Conservation (phyloP, 2,797 vertebrate genomes). For the Clarias fuscus region DNA sequence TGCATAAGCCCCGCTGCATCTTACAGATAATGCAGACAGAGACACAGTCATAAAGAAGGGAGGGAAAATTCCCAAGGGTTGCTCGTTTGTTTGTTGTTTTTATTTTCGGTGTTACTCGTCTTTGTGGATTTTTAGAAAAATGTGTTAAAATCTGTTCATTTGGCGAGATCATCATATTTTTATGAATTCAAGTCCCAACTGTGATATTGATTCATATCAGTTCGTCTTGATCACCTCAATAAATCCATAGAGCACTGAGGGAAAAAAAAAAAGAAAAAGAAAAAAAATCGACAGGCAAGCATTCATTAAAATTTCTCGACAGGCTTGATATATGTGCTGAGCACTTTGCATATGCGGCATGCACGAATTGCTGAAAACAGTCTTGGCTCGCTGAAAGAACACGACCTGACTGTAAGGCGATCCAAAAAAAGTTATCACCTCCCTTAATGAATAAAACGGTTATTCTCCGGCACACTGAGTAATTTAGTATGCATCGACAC, state of each 20-base stretch:
- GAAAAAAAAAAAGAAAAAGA: neutral
- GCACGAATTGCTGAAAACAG: conserved; percentile 44
- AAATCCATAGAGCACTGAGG: neutral
- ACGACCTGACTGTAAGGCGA: conserved; percentile 51
- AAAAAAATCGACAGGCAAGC: conserved; percentile 25
- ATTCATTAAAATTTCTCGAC: conserved; percentile 47
- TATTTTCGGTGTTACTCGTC: neutral
- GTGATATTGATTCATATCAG: neutral
- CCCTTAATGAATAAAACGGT: conserved; percentile 55
- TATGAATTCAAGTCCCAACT: neutral
- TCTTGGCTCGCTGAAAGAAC: conserved; percentile 50
- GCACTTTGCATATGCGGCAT: conserved; percentile 51
- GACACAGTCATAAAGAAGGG: neutral
- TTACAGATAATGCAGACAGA: conserved; percentile 25
- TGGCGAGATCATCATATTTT: neutral
- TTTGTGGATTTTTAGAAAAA: neutral
- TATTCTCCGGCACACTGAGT: conserved; percentile 48
- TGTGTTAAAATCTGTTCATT: neutral
- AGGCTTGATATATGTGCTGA: conserved; percentile 42
- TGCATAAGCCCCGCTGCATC: conserved; percentile 22
- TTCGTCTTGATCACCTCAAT: conserved; percentile 2
- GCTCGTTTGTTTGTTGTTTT: neutral
- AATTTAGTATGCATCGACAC: conserved; percentile 54
- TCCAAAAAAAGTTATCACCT: conserved; percentile 59
- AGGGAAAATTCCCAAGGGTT: neutral